Conservation (phyloP, 37 sponge, comb jelly and placozoan species). For the Hormiphora californensis region DNA sequence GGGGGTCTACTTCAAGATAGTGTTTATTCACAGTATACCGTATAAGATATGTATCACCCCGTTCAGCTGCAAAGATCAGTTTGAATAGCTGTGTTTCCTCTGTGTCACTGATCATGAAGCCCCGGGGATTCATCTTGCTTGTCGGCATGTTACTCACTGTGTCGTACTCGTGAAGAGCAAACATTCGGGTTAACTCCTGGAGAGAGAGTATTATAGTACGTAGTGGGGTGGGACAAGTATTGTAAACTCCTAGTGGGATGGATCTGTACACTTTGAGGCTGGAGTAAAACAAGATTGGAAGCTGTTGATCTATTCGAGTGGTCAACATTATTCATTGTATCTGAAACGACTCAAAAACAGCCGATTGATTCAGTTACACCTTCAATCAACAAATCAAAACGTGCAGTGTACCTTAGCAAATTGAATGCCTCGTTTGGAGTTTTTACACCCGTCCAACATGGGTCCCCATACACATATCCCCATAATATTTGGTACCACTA, state of each 20-base stretch:
- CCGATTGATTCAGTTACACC: no score
- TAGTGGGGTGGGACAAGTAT: no score
- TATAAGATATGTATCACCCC: neutral
- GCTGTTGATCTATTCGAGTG: no score
- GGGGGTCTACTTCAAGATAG: no score
- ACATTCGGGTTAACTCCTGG: conserved; percentile 2
- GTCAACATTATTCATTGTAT: no score
- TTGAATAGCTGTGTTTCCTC: conserved; percentile 19
- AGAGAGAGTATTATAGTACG: no score
- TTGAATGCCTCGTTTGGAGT: conserved; percentile 70
- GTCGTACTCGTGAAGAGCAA: conserved; percentile 7
- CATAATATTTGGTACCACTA: conserved; percentile 77
- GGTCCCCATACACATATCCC: conserved; percentile 77
- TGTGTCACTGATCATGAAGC: conserved; percentile 14
- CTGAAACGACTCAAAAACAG: no score
- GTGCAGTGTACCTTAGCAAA: conserved; percentile 58
- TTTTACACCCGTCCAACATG: conserved; percentile 64
- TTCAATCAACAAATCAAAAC: no score
- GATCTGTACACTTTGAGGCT: no score
- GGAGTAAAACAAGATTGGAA: no score
- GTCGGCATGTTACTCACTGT: neutral
- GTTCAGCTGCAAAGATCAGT: neutral
- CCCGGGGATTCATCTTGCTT: conserved; percentile 21
- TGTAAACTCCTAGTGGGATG: no score
- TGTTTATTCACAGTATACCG: no score